Conservation (phyloP, 2,797 vertebrate species). For the Scolopax bukidnonensis region DNA sequence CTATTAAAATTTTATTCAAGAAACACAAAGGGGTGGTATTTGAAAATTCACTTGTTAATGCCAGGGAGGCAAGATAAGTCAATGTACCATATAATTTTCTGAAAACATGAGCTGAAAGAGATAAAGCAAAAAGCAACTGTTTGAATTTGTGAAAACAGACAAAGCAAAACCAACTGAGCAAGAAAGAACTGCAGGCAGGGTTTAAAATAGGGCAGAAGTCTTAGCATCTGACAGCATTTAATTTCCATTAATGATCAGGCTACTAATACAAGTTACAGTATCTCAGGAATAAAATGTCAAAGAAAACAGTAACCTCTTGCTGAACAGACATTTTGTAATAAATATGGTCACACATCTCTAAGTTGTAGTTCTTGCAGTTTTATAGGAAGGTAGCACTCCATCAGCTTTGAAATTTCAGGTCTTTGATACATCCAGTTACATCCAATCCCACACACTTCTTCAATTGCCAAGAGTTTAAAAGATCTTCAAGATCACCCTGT, state of each 20-base stretch:
- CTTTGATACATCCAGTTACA: not conserved
- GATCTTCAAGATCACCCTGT: not conserved
- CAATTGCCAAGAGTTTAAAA: not conserved
- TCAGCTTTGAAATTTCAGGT: not conserved
- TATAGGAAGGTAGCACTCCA: not conserved
- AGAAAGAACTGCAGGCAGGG: not conserved
- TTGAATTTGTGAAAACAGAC: not conserved
- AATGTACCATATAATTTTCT: conserved; percentile 29
- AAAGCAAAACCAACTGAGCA: not conserved
- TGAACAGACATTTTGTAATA: not conserved
- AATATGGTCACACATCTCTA: rapidly evolving
- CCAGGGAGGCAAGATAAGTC: not conserved
- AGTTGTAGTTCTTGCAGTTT: not conserved
- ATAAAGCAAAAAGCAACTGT: not conserved
- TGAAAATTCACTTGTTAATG: not conserved
- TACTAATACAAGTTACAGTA: not conserved
- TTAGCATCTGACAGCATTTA: not conserved
- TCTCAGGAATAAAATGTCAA: not conserved
- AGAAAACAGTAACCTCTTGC: not conserved
- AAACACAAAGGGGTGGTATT: not conserved
- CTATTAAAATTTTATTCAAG: not conserved
- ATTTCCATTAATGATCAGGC: not conserved
- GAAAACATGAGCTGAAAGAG: not conserved
- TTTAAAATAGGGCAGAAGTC: not conserved
- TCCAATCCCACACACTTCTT: not conserved